These are phyloP conservation scores for Bradypodion ventrale DNA, from an alignment of 2,797 vertebrate species.

Conservation along the genomic window DNA sequence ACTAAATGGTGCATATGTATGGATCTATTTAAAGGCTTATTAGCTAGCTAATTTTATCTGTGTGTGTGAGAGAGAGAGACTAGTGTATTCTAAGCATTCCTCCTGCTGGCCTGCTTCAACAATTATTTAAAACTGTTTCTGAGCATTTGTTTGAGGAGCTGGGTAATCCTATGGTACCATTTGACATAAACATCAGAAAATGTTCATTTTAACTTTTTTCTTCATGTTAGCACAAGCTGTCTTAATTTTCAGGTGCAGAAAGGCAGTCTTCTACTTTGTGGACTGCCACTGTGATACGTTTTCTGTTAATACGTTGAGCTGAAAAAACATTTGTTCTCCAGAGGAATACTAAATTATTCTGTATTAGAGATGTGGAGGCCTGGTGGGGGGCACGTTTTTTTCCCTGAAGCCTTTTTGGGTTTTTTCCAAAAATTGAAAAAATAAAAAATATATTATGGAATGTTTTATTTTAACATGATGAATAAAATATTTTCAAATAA, in stretches of 20 bases:
- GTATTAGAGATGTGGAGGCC: no score
- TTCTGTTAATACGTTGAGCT: neutral
- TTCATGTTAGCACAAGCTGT: neutral
- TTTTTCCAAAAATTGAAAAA: no score
- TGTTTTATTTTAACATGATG: no score
- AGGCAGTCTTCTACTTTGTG: neutral
- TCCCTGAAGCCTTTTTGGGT: no score
- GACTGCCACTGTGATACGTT: neutral
- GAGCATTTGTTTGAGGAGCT: neutral
- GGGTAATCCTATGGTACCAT: neutral
- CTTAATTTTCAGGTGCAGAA: neutral
- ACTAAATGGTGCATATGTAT: neutral
- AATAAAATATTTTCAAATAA: no score
- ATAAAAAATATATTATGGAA: no score
- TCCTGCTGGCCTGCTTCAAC: neutral
- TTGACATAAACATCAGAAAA: neutral
- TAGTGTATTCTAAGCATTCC: neutral
- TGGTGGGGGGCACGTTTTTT: no score
- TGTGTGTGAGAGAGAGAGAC: neutral
- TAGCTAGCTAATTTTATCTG: neutral
- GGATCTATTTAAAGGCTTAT: neutral
- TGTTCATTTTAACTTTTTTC: neutral
- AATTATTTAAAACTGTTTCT: neutral
- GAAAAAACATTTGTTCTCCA: neutral
- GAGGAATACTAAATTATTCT: neutral